Base-by-base conservation (phyloP, 2,888 invertebrate genomes). In the Folsomia manolachei region DNA sequence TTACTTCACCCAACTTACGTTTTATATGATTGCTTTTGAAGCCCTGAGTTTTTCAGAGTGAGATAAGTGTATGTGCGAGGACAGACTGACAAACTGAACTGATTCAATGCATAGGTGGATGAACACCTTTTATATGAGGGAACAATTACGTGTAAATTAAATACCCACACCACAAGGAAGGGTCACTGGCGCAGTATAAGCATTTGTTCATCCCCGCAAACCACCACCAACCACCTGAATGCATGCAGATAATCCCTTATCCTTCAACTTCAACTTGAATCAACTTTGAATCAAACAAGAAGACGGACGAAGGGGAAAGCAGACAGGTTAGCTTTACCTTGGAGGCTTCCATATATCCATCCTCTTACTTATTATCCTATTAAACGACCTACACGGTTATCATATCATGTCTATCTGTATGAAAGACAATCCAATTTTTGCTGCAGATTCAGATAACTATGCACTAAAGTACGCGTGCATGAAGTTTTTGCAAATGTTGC, bases 51-150 rank as follows among this genome's bases (percentile, higher is more conserved):
- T 56, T 21, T 7, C 7, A 14, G 18, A 56, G 70, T 74, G 74
- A 74, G 71, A 23, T 69, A 74, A 68, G 39, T 65, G 70, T 67
- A 56, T 52, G 67, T 67, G 53, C 26, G 24, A 56, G 26, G 67
- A 67, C n/a, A 53, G 67, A 56, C 23, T 14, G 73, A 74, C 75
- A 66, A 77, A 74, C 75, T 70, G 75, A 80, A 80, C 80, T 79
- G 80, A 80, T 78, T 78, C 77, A 78, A 77, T 77, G 77, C 76
- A 78, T 76, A 80, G 76, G 75, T 78, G 75, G 75, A 73, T 76
- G 75, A 77, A 75, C 75, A 75, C 73, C 77, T 79, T 80, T 79
- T 80, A 80, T 80, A 80, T 79, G 74, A 66, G 72, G 70, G 69
- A 77, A 66, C 56, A n/a, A 14, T 7, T 18, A 56, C 21, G 21